phyloP scores from a whole-genome alignment of 1,140 invertebrate genomes.

The Hyposmocoma kahamanoa region DNA sequence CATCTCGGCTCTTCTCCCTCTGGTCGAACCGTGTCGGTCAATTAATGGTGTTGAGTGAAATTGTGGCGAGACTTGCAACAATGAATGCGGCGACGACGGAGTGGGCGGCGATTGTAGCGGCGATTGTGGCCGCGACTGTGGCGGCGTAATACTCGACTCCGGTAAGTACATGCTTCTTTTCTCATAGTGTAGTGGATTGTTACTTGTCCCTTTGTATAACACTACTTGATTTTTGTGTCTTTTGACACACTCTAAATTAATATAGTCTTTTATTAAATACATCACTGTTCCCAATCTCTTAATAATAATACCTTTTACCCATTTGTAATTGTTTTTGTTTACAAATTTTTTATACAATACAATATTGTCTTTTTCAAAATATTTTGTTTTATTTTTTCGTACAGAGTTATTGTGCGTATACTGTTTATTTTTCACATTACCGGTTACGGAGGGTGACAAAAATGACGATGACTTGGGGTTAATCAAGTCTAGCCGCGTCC shows the following conservation, averaged over 20 bases:
- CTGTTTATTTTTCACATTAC: neutral
- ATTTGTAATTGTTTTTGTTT: slow-evolving; percentile 6
- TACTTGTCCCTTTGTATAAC: neutral
- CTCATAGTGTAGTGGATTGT: neutral
- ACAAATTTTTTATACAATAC: slow-evolving; percentile 5
- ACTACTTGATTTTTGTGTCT: slow-evolving; percentile 8
- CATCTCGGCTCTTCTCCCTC: no score
- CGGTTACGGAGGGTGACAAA: neutral
- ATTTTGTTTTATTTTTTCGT: neutral
- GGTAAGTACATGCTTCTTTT: neutral
- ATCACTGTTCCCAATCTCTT: slow-evolving; percentile 5
- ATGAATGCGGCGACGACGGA: no score
- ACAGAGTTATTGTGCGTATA: neutral
- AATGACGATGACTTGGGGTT: neutral
- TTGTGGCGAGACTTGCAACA: no score
- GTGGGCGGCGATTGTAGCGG: neutral
- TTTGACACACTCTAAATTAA: neutral
- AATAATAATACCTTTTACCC: slow-evolving; percentile 1
- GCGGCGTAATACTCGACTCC: neutral
- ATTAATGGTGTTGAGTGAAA: no score
- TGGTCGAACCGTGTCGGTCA: no score
- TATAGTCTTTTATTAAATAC: slow-evolving; percentile 6
- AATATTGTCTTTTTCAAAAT: neutral
- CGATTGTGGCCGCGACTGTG: neutral
- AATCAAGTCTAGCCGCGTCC: neutral